A percentile compares a stretch with the other conserved stretches of the same genome.
These are phyloP conservation scores for Dasyurus viverrinus DNA, from an alignment of 2,113 vertebrate species.

Conservation along the genomic window DNA sequence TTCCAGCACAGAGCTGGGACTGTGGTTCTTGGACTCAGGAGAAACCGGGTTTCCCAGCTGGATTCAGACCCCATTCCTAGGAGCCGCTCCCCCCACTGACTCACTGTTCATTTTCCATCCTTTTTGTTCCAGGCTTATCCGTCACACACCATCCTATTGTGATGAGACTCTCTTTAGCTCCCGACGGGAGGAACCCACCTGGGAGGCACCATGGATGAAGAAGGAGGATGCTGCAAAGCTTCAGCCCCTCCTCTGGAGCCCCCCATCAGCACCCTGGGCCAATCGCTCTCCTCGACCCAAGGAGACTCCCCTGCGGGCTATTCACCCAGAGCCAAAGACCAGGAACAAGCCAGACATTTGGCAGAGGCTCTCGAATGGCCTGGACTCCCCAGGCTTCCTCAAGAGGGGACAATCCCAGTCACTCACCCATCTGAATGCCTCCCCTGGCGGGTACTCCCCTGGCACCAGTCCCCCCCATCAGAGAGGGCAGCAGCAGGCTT, in stretches of 20 bases:
- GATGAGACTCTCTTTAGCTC: slow-evolving; percentile 85
- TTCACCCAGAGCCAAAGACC: not conserved
- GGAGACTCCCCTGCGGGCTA: slow-evolving; percentile 60
- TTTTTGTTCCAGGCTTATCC: slow-evolving; percentile 69
- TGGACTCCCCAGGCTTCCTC: accelerated
- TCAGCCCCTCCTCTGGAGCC: slow-evolving; percentile 82
- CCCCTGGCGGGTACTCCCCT: accelerated
- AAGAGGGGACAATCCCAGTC: slow-evolving; percentile 63
- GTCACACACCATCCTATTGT: slow-evolving; percentile 83
- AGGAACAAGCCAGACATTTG: accelerated
- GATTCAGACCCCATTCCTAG: not conserved
- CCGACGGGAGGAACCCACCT: not conserved
- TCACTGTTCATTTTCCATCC: not conserved
- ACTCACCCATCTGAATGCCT: slow-evolving; percentile 35
- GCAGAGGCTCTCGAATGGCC: not conserved
- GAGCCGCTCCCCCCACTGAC: not conserved
- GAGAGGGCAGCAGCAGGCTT: slow-evolving; percentile 12
- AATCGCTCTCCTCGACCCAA: not conserved
- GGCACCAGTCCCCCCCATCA: not conserved
- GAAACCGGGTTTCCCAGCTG: not conserved
- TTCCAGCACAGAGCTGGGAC: not conserved
- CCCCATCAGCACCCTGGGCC: slow-evolving; percentile 56
- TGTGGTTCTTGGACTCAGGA: too few relatives aligned
- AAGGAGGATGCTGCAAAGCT: slow-evolving; percentile 77
- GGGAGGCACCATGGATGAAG: slow-evolving; percentile 63